Evolutionary conservation across 1,140 invertebrate genomes (phyloP), one percentile per base, ranked within the genome.

Genomic region (Calliopsis andreniformis): DNA sequence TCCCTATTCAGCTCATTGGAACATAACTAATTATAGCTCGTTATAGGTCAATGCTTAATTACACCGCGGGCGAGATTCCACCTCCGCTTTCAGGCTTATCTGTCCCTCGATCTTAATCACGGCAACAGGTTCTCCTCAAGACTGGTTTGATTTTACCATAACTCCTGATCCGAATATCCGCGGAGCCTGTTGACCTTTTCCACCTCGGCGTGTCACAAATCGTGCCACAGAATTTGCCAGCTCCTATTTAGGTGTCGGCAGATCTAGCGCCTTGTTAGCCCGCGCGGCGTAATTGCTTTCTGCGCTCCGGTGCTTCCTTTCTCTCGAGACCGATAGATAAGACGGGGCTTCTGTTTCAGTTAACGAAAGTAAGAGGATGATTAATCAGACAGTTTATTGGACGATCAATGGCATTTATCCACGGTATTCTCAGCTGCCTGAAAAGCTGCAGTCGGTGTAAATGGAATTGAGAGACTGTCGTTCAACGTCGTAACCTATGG

Each of bases 11-110:
- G 85, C 86, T 87, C 84, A 86, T 88, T 90, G 88, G 82, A 82
- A 85, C 89, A 91, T 90, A 87, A 91, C 89, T 91, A 91, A 91
- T 90, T 91, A 87, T 87, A 76, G 83, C 86, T 87, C 86, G 89
- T 90, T 90, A 89, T 89, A 85, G 89, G 87, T 88, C 87, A 89
- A 88, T 88, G 87, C 87, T 90, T 90, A 90, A 90, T 90, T 90
- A 89, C 88, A 85, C 82, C 83, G 84, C 86, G 71, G 87, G 84
- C 81, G 82, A 79, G 85, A 87, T 89, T 80, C 85, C 79, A 85
- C 80, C 81, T 84, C 77, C 80, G 78, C 86, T 88, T 88, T 85
- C 77, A 63, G 77, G 56, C 80, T 88, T 88, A 87, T 87, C 84
- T 69, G 42, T 53, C 67, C 75, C 78, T 64, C 84, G 87, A 89